Evolutionary conservation across 2,888 invertebrate species (phyloP).

Genomic region (Timema cristinae): DNA sequence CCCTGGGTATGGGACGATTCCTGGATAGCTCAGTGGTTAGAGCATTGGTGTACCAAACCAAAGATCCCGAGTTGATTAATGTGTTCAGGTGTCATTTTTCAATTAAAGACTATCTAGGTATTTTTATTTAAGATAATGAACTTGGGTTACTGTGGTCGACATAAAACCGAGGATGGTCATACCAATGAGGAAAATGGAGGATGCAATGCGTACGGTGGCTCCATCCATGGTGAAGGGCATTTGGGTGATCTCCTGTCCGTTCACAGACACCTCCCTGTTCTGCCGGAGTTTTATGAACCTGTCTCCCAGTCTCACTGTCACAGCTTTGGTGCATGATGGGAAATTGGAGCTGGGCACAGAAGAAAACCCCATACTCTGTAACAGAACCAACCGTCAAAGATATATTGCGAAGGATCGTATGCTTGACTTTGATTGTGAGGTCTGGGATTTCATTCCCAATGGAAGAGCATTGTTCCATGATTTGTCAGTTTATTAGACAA

Average conservation of each 20-base stretch:
- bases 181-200: conserved; percentile 71
- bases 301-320: conserved; percentile 57
- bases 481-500: not conserved
- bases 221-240: conserved; percentile 61
- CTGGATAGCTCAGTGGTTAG: no score
- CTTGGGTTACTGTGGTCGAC: no score
- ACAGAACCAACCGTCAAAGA: conserved; percentile 1
- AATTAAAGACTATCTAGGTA: no score
- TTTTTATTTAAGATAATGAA: no score
- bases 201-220: conserved; percentile 66
- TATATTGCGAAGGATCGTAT: no score
- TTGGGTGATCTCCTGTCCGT: conserved; percentile 62
- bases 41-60: no score
- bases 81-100: no score
- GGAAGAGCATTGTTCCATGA: not conserved
- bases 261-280: conserved; percentile 62
- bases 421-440: no score
- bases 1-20: no score
- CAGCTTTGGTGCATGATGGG: conserved; percentile 79
- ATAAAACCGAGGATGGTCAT: conserved; percentile 19
- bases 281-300: conserved; percentile 68
- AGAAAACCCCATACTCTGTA: conserved; percentile 61
- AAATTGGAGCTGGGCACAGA: conserved; percentile 50
- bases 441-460: no score
- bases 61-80: no score